Evolutionary conservation across 2,113 vertebrate genomes (phyloP).

Genomic region (Mus spicilegus): DNA sequence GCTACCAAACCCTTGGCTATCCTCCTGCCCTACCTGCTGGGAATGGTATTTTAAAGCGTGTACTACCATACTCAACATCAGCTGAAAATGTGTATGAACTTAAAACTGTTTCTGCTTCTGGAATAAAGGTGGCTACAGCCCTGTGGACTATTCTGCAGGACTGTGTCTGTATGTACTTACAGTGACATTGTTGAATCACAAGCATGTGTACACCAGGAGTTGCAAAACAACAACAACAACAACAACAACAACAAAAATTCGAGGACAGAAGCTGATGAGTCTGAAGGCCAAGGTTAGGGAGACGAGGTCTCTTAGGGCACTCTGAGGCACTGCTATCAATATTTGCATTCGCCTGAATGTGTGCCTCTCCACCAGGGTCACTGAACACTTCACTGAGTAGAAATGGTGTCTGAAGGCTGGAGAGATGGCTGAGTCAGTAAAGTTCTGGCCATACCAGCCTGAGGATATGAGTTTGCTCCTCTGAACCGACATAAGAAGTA

Average conservation of each 20-base stretch:
- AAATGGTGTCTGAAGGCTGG: conserved; percentile 22
- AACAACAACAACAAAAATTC: too few relatives aligned
- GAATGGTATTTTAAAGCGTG: background rate
- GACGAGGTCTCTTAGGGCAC: background rate
- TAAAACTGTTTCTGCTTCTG: background rate
- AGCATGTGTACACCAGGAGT: background rate
- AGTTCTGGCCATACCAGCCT: background rate
- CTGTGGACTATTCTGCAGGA: fast-evolving
- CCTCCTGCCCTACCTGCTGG: too few relatives aligned
- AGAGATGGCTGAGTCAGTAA: too few relatives aligned
- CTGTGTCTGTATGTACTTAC: background rate
- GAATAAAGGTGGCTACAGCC: background rate
- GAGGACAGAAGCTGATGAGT: background rate
- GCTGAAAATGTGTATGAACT: background rate
- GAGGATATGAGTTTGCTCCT: background rate
- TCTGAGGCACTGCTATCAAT: background rate
- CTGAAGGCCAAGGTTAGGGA: background rate
- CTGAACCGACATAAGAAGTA: background rate
- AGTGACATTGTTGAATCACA: background rate
- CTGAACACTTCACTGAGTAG: background rate
- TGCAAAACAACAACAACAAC: too few relatives aligned
- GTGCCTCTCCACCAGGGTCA: background rate
- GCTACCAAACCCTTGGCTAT: background rate
- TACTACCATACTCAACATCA: background rate
- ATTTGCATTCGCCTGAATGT: background rate